Base-by-base conservation (phyloP, 2,797 vertebrate species). In the Simalia tracyae region DNA sequence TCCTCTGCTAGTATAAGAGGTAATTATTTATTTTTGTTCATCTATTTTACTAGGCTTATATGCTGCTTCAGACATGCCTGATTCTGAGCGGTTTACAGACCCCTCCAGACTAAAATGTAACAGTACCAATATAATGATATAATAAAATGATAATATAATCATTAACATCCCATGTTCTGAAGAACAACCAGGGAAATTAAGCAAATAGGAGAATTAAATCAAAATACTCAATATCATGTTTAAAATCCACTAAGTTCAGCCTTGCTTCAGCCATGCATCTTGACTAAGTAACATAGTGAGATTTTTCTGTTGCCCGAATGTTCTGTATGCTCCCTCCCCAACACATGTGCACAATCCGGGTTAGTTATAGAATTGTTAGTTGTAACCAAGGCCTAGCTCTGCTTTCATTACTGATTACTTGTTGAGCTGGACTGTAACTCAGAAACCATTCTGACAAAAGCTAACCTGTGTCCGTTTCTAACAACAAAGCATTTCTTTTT, bases 401-500 rank as follows among this genome's bases (percentile, higher is more conserved):
- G 66, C 90, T 81, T 91, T 84, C n/a, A 63, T 24, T 64, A 85
- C 36, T 87, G 46, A 59, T 46, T 89, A 64, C 86, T 68, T 91
- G 87, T 64, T 91, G 66, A 11, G 15, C 22, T 28, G 42, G 46
- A 57, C 66, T 31, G 92, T 93, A 91, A 76, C 92, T 68, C 64
- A 91, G 90, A 89, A 86, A 93, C 92, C 50, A 46, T 89, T 81
- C 90, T 66, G 84, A 68, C 72, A 86, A 91, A 63, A 84, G 60
- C 72, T 11, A 31, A 66, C 26, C 15, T 0, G 15, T n/a, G 26
- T 50, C 92, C 19, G 90, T 93, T 68, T 89, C 92, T 89, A 93
- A 93, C 92, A 93, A 93, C 92, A 93, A 91, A 93, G 6, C 2
- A 1, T 42, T 86, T 63, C 14, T 89, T 89, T 86, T 50, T 84